These are phyloP conservation scores for Gortyna flavago DNA, from an alignment of 2,888 invertebrate species.

Conservation along the genomic window DNA sequence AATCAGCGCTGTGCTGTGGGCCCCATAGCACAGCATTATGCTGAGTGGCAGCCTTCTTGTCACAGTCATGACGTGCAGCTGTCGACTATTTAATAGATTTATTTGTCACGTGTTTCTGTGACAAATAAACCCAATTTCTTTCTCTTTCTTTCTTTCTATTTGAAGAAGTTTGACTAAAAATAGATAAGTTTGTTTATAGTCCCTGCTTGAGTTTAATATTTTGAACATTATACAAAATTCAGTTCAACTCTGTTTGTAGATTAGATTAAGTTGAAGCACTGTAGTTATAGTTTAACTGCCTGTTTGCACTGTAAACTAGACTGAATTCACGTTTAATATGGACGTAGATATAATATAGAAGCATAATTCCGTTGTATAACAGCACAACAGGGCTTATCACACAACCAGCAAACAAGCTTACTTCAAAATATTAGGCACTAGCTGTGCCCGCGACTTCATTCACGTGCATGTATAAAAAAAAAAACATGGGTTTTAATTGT, in stretches of 20 bases:
- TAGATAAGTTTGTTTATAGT: not conserved
- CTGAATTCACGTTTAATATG: not conserved
- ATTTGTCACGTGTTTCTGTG: no score
- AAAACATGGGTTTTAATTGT: not conserved
- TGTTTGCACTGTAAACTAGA: not conserved
- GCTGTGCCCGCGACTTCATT: not conserved
- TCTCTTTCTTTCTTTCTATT: no score
- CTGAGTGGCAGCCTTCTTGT: no score
- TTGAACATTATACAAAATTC: not conserved
- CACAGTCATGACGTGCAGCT: no score
- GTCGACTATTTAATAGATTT: no score
- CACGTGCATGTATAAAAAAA: no score
- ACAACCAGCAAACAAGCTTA: not conserved
- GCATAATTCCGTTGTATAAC: not conserved
- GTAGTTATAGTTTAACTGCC: slow-evolving; percentile 11
- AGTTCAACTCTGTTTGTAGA: slow-evolving; percentile 4
- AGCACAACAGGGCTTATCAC: not conserved
- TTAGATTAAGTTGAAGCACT: slow-evolving; percentile 14
- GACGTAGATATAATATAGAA: not conserved
- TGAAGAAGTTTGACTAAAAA: not conserved
- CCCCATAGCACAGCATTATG: no score
- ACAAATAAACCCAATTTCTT: no score
- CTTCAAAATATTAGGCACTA: not conserved
- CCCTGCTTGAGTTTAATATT: slow-evolving; percentile 4
- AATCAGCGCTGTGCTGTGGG: no score